A percentile compares a stretch with the other conserved stretches of the same genome.
Evolutionary conservation across 2,113 vertebrate species (phyloP).

Genomic region (Cygnus atratus): DNA sequence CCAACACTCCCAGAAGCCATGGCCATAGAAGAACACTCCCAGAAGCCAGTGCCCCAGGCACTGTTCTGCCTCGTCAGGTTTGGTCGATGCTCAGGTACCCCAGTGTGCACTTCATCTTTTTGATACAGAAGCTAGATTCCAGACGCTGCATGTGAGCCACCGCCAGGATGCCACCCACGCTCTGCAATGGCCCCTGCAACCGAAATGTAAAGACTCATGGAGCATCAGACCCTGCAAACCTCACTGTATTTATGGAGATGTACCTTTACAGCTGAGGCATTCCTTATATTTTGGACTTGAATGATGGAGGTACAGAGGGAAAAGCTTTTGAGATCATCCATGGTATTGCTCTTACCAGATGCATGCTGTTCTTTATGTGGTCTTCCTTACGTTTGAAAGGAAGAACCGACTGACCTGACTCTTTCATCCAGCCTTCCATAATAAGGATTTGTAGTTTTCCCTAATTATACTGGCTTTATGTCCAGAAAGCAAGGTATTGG

Average conservation of each 20-base stretch:
- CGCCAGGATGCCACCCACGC: accelerated
- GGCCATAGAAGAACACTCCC: not conserved
- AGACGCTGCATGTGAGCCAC: not conserved
- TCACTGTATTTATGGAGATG: not conserved
- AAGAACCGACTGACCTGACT: not conserved
- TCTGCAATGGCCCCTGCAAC: not conserved
- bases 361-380: not conserved
- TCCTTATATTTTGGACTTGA: not conserved
- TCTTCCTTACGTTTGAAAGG: not conserved
- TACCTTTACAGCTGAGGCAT: not conserved
- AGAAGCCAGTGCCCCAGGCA: not conserved
- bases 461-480: not conserved
- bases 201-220: accelerated
- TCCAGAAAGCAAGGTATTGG: not conserved
- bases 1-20: not conserved
- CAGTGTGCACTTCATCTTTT: not conserved
- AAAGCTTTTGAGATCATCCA: not conserved
- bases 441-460: not conserved
- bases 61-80: not conserved
- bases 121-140: not conserved
- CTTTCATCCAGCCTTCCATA: not conserved
- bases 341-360: not conserved
- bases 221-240: not conserved
- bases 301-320: not conserved
- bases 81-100: not conserved